These are phyloP conservation scores for Eleginops maclovinus DNA, from an alignment of 2,113 vertebrate genomes.

Conservation along the genomic window DNA sequence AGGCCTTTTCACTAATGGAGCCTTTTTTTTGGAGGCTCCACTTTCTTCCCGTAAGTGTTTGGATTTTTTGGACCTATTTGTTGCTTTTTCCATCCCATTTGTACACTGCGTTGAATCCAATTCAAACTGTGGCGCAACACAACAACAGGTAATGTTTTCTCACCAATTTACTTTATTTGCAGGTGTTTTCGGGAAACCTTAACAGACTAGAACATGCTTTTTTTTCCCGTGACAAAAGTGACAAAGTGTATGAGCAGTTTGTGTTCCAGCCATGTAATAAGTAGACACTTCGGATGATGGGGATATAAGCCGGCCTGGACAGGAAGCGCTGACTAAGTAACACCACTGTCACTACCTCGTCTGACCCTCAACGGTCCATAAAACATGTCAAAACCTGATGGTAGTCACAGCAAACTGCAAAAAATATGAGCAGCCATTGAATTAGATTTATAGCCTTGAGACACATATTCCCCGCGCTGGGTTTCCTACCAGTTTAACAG, in stretches of 20 bases:
- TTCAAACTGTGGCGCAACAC: slow-evolving; percentile 22
- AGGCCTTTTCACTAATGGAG: slow-evolving; percentile 37
- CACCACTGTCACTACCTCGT: slow-evolving; percentile 34
- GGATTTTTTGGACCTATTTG: slow-evolving; percentile 22
- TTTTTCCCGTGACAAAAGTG: neutral
- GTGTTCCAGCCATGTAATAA: neutral
- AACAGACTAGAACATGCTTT: neutral
- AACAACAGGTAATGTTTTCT: neutral
- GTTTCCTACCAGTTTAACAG: slow-evolving; percentile 19
- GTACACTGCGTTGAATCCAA: slow-evolving; percentile 23
- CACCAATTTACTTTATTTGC: neutral
- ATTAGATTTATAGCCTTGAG: slow-evolving; percentile 24
- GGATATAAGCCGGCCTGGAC: neutral
- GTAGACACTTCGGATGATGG: neutral
- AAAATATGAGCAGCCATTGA: neutral
- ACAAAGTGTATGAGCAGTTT: neutral
- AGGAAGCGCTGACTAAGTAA: slow-evolving; percentile 44
- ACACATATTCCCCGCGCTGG: slow-evolving; percentile 20
- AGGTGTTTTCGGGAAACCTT: slow-evolving; percentile 21
- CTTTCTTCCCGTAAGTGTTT: slow-evolving; percentile 54
- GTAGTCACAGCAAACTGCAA: slow-evolving; percentile 37
- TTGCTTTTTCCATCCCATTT: slow-evolving; percentile 21
- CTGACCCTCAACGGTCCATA: slow-evolving; percentile 38
- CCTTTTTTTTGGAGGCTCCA: slow-evolving; percentile 3
- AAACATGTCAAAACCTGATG: slow-evolving; percentile 14